Evolutionary conservation across 2,797 vertebrate species (phyloP).

Genomic region (Mus minutoides): DNA sequence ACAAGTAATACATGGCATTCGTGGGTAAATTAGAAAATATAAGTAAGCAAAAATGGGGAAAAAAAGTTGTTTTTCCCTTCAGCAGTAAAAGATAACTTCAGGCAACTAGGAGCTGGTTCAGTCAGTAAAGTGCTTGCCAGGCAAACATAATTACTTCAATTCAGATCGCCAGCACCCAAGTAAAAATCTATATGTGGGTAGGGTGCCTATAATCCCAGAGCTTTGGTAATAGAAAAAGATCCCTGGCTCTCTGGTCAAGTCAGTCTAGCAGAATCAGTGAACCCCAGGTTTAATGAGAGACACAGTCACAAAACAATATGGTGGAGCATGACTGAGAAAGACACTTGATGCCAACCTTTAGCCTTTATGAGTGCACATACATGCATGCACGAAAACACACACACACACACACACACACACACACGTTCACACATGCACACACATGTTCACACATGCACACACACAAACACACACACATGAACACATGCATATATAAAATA

Average conservation of each 20-base stretch:
- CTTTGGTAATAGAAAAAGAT: not conserved
- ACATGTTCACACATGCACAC: no score
- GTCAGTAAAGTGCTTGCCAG: not conserved
- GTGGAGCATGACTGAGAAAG: not conserved
- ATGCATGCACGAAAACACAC: no score
- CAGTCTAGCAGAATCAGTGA: not conserved
- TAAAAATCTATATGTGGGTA: not conserved
- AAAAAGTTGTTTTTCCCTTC: slow-evolving; percentile 18
- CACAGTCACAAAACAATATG: not conserved
- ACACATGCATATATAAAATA: not conserved
- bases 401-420: not conserved
- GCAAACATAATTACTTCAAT: not conserved
- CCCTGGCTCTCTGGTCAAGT: not conserved
- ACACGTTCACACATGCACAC: no score
- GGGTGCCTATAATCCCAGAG: not conserved
- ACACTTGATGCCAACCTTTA: not conserved
- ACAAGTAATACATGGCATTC: not conserved
- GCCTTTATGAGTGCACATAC: not conserved
- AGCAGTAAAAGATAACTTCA: not conserved
- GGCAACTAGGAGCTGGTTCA: not conserved
- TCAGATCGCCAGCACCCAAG: not conserved
- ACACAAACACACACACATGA: not conserved
- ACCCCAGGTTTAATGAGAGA: not conserved
- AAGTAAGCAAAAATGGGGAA: not conserved
- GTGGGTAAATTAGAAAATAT: slow-evolving; percentile 25